phyloP scores from a whole-genome alignment of 2,888 invertebrate genomes.

The Sarcophaga variegata region DNA sequence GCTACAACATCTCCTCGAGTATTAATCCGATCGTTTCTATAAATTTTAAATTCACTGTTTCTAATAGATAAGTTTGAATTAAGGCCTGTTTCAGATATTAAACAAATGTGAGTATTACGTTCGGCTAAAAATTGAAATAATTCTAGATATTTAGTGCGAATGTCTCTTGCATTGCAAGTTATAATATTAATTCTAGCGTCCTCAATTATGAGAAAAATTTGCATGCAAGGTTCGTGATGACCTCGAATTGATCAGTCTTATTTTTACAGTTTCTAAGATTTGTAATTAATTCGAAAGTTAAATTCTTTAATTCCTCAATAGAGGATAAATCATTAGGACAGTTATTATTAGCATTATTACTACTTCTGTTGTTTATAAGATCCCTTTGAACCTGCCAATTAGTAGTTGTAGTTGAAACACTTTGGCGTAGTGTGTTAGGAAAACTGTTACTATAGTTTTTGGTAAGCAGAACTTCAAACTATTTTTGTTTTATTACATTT shows the following conservation, averaged over 20 bases:
- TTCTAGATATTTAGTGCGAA: neutral
- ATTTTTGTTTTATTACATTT: too few relatives aligned
- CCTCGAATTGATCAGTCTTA: constrained; percentile 6
- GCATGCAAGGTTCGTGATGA: constrained; percentile 21
- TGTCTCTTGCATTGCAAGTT: neutral
- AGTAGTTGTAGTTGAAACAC: too few relatives aligned
- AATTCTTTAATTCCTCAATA: constrained; percentile 12
- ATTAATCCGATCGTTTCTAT: neutral
- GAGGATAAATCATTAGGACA: neutral
- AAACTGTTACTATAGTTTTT: too few relatives aligned
- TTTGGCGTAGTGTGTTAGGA: too few relatives aligned
- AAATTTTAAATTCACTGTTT: neutral
- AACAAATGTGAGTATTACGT: neutral
- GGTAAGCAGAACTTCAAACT: too few relatives aligned
- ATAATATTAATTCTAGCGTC: neutral
- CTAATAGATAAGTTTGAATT: neutral
- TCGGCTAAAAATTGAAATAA: neutral
- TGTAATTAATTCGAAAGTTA: constrained; percentile 12
- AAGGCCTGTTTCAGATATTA: constrained; percentile 7
- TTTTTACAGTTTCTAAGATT: constrained; percentile 8
- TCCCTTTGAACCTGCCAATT: too few relatives aligned
- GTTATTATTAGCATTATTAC: neutral
- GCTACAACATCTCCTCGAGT: constrained; percentile 14
- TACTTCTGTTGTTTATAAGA: too few relatives aligned
- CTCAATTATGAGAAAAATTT: constrained; percentile 23